These are phyloP conservation scores for Adelges cooleyi DNA, from an alignment of 1,140 invertebrate genomes.

Conservation along the genomic window DNA sequence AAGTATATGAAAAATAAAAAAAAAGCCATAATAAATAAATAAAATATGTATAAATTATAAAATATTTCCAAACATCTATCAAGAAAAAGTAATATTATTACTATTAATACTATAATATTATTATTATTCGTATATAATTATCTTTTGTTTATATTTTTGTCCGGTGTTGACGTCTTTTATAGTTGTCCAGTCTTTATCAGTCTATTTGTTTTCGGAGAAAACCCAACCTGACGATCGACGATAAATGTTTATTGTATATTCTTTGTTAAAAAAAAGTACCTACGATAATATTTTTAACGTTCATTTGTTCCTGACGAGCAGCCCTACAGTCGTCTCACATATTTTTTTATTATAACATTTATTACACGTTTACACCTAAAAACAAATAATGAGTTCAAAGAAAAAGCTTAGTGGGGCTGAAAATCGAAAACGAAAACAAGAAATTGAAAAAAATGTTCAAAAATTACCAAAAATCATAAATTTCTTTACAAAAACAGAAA, in stretches of 20 bases:
- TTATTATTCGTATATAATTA: no score
- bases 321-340: background rate
- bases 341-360: background rate
- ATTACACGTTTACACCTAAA: no score
- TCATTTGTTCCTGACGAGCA: background rate
- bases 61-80: no score
- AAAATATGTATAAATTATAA: no score
- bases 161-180: background rate
- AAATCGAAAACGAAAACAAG: background rate
- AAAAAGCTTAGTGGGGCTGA: background rate
- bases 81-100: no score
- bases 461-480: background rate
- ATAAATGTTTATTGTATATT: background rate
- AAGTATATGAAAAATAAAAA: background rate
- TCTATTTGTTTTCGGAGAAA: no score
- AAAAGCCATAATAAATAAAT: no score
- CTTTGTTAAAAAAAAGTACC: background rate
- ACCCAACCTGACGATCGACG: background rate
- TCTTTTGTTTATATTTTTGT: no score
- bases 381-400: background rate
- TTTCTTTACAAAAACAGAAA: background rate
- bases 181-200: background rate
- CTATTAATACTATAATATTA: no score
- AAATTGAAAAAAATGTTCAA: conserved; percentile 3
- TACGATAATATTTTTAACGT: background rate